A percentile compares a stretch with the other conserved stretches of the same genome.
phyloP scores from a whole-genome alignment of 2,113 vertebrate genomes.

The Triplophysa siluroides region DNA sequence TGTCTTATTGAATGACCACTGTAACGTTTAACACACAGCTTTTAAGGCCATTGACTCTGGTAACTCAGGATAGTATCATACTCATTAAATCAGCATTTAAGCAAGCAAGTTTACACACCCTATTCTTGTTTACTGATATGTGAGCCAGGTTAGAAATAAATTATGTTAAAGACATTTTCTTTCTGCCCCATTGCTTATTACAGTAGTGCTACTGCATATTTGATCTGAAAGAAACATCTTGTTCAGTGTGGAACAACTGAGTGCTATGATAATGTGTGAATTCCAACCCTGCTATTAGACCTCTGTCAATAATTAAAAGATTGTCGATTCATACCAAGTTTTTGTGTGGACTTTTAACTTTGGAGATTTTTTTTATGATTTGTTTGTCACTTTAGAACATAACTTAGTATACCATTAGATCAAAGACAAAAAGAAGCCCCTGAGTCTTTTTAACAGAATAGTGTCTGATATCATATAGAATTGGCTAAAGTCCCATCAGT shows the following conservation, averaged over 20 bases:
- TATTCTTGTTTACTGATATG: conserved; percentile 60
- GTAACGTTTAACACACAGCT: conserved; percentile 1
- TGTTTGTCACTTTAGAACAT: too few relatives aligned
- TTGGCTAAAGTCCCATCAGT: too few relatives aligned
- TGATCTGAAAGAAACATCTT: conserved; percentile 78
- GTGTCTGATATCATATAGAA: too few relatives aligned
- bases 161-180: conserved; percentile 60
- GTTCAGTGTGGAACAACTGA: conserved; percentile 69
- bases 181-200: conserved; percentile 62
- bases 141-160: conserved; percentile 54
- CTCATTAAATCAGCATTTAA: not conserved
- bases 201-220: conserved; percentile 73
- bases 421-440: not conserved
- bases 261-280: conserved; percentile 77
- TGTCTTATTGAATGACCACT: conserved; percentile 27
- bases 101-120: conserved; percentile 64
- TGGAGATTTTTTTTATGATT: not conserved
- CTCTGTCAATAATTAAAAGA: conserved; percentile 80
- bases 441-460: too few relatives aligned
- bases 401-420: too few relatives aligned
- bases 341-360: conserved; percentile 38
- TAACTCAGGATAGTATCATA: conserved; percentile 32
- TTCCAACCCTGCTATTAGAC: conserved; percentile 78
- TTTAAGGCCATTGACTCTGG: conserved; percentile 24
- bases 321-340: conserved; percentile 69